Base-by-base conservation (phyloP, 1,140 invertebrate species). In the Cherax quadricarinatus region DNA sequence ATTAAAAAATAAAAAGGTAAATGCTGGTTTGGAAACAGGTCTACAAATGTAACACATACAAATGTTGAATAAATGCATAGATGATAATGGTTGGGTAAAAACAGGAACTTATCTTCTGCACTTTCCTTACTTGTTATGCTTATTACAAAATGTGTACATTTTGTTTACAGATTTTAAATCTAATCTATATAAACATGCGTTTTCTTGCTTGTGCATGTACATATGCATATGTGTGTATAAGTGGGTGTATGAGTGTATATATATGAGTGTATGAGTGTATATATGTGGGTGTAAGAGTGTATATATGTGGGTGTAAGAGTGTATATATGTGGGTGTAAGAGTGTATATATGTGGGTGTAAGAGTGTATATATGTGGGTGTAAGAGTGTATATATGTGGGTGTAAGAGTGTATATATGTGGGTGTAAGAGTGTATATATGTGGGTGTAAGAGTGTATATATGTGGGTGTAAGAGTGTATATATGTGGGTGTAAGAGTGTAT, bases 401-500 rank as follows among this genome's bases (percentile, higher is more conserved):
- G 30, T 41, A 41, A 1, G 30, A 41, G 30, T 41, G 2, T 41
- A 2, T 41, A 2, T 41, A 41, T 41, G 30, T 41, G n/a, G 12
- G 53, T 53, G 53, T 53, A n/a, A 3, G 66, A 6, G 66, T 83
- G 53, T 83, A 30, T 7, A 10, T 83, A 30, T 57, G n/a, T 83
- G 53, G 2, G n/a, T 83, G 53, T 83, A 30, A 3, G n/a, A 48
- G 53, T 83, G 53, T 83, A 30, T 53, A n/a, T 83, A 1, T 81
- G 51, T 81, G 21, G 24, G 21, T 24, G 57, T 53, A 4, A 49
- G 62, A 18, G 12, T 21, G 51, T 48, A 48, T 86, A 21, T 86
- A 49, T 86, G 66, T 86, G 85, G 70, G 66, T 86, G 85, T 75
- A 53, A 75, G 84, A n/a, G 60, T 86, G 84, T 86, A 49, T 86